phyloP scores from a whole-genome alignment of 37 sponge, comb jelly and placozoan genomes.

The Corticium candelabrum region DNA sequence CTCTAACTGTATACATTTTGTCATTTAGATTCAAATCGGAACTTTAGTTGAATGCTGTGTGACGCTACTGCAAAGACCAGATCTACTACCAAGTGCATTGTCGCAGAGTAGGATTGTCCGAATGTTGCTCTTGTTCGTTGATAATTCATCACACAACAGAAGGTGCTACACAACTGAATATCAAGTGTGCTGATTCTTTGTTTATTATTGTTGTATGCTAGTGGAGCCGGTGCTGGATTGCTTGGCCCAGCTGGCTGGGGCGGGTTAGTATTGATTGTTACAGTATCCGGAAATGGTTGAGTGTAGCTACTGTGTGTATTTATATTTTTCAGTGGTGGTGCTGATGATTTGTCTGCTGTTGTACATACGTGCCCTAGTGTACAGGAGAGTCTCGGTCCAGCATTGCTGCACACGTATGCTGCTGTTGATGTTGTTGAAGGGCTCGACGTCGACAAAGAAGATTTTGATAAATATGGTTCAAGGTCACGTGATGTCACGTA shows the following conservation, averaged over 20 bases:
- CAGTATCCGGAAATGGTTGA: too few species aligned
- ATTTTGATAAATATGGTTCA: slow-evolving; percentile 76
- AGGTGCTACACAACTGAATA: not conserved
- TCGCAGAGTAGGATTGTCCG: slow-evolving; percentile 60
- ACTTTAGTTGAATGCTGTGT: slow-evolving; percentile 75
- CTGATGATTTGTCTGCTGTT: slow-evolving; percentile 49
- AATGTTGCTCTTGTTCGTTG: slow-evolving; percentile 47
- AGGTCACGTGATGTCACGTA: slow-evolving; percentile 23
- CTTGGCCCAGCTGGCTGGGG: not conserved
- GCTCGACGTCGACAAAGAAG: slow-evolving; percentile 84
- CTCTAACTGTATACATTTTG: not conserved
- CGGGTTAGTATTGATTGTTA: not conserved
- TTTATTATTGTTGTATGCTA: too few species aligned
- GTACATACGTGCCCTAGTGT: slow-evolving; percentile 70
- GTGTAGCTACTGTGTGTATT: too few species aligned
- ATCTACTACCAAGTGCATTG: slow-evolving; percentile 55
- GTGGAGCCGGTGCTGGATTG: too few species aligned
- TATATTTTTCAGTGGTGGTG: slow-evolving; percentile 29
- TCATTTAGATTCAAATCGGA: slow-evolving; percentile 37
- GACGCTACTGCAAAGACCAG: slow-evolving; percentile 52
- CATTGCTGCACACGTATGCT: slow-evolving; percentile 62
- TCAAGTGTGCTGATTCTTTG: too few species aligned
- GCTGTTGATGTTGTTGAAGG: slow-evolving; percentile 77
- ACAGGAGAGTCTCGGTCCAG: slow-evolving; percentile 58
- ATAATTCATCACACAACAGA: slow-evolving; percentile 43